A percentile compares a stretch with the other conserved stretches of the same genome.
phyloP scores from a whole-genome alignment of 2,113 vertebrate species.

The Psittacula cyanocephala region DNA sequence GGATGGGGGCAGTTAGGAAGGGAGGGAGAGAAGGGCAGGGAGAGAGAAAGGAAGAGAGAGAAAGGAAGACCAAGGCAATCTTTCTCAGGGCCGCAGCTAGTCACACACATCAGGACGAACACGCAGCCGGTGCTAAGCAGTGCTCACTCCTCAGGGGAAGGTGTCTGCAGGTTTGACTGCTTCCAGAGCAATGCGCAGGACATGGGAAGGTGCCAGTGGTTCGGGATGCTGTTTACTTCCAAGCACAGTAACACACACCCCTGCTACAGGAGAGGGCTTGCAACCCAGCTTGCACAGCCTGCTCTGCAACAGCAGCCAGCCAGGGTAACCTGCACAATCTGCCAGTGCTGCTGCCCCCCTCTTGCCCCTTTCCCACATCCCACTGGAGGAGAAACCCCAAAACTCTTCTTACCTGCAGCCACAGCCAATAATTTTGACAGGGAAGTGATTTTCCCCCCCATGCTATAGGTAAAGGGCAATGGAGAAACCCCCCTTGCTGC shows the following conservation, averaged over 20 bases:
- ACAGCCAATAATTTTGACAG: not conserved
- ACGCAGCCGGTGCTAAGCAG: not conserved
- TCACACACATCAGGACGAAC: not conserved
- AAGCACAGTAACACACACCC: not conserved
- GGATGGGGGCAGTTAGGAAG: not conserved
- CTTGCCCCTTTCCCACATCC: not conserved
- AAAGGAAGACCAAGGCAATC: conserved; percentile 7
- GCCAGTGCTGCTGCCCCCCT: not conserved
- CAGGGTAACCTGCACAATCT: not conserved
- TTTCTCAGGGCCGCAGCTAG: not conserved
- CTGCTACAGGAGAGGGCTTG: fast-evolving
- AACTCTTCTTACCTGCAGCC: not conserved
- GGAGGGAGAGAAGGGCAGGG: not conserved
- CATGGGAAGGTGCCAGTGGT: not conserved
- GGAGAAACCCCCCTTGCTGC: not conserved
- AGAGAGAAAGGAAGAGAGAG: conserved; percentile 31
- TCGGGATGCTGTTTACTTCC: not conserved
- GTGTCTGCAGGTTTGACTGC: not conserved
- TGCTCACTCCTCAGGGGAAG: not conserved
- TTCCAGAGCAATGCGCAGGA: not conserved
- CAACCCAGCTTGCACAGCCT: not conserved
- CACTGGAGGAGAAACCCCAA: not conserved
- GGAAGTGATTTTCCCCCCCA: not conserved
- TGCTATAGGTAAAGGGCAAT: not conserved
- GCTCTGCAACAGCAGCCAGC: not conserved